These are phyloP conservation scores for Psophia crepitans DNA, from an alignment of 2,113 vertebrate species.

Conservation along the genomic window DNA sequence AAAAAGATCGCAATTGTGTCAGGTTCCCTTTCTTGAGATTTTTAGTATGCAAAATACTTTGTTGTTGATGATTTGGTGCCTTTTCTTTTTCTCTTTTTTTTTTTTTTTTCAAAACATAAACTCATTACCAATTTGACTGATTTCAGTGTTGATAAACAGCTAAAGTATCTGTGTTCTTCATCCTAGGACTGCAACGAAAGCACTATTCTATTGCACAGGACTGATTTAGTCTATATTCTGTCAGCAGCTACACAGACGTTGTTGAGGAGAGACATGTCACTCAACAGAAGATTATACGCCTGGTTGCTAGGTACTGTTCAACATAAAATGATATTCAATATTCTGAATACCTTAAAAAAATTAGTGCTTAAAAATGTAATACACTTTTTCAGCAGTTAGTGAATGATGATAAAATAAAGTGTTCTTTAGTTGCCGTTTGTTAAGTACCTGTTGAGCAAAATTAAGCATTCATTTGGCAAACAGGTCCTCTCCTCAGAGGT, in stretches of 20 bases:
- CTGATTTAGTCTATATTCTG: conserved; percentile 82
- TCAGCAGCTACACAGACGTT: conserved; percentile 87
- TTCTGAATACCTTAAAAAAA: background rate
- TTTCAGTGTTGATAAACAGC: background rate
- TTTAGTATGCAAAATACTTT: background rate
- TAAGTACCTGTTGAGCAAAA: background rate
- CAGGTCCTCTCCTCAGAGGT: background rate
- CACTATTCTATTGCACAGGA: conserved; percentile 69
- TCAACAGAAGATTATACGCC: conserved; percentile 92
- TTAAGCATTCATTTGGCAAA: background rate
- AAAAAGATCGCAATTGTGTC: background rate
- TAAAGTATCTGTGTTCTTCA: background rate
- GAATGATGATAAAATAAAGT: background rate
- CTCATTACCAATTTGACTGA: background rate
- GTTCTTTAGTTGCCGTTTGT: background rate
- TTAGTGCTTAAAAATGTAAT: background rate
- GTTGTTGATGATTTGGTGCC: background rate
- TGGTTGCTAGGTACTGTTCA: conserved; percentile 87
- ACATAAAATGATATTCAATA: background rate
- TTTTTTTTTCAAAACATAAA: background rate
- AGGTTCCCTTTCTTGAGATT: background rate
- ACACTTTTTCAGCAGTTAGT: background rate
- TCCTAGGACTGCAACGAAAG: conserved; percentile 76
- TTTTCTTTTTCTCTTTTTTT: background rate
- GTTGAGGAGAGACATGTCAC: conserved; percentile 95